These are phyloP conservation scores for Polydrusus cervinus DNA, from an alignment of 2,888 invertebrate genomes.

Conservation along the genomic window DNA sequence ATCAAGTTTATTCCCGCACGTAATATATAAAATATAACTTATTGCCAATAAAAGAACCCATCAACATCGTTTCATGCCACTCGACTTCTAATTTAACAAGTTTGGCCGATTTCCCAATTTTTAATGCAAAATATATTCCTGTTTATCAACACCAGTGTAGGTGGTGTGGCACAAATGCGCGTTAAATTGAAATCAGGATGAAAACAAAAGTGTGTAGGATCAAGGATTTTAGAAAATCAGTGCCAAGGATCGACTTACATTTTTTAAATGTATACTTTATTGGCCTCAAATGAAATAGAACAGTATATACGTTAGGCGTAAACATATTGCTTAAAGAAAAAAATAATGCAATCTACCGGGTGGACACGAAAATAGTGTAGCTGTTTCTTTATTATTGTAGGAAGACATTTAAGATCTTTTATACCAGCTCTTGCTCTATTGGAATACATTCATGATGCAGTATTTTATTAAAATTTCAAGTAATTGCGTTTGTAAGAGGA, in stretches of 20 bases:
- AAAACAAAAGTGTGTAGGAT: neutral
- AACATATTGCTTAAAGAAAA: too few relatives aligned
- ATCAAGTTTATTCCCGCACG: neutral
- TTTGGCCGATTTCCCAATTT: conserved; percentile 7
- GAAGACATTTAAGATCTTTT: too few relatives aligned
- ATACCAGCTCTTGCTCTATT: too few relatives aligned
- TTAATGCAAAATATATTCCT: conserved; percentile 17
- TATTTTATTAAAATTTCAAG: too few relatives aligned
- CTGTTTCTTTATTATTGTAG: too few relatives aligned
- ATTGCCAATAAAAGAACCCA: conserved; percentile 12
- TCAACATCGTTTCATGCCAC: conserved; percentile 14
- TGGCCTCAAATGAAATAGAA: too few relatives aligned
- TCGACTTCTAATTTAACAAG: conserved; percentile 7
- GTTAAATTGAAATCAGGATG: neutral
- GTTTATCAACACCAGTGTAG: conserved; percentile 11
- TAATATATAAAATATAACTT: conserved; percentile 3
- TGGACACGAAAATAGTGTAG: too few relatives aligned
- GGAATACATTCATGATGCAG: too few relatives aligned
- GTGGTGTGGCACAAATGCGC: neutral
- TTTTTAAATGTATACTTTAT: too few relatives aligned
- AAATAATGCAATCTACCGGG: too few relatives aligned
- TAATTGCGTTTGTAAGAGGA: too few relatives aligned
- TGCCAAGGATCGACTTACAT: neutral
- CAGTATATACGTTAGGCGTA: too few relatives aligned
- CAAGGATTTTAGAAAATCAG: neutral